These are phyloP conservation scores for Scolopax rusticola DNA, from an alignment of 2,797 vertebrate species.

Conservation along the genomic window DNA sequence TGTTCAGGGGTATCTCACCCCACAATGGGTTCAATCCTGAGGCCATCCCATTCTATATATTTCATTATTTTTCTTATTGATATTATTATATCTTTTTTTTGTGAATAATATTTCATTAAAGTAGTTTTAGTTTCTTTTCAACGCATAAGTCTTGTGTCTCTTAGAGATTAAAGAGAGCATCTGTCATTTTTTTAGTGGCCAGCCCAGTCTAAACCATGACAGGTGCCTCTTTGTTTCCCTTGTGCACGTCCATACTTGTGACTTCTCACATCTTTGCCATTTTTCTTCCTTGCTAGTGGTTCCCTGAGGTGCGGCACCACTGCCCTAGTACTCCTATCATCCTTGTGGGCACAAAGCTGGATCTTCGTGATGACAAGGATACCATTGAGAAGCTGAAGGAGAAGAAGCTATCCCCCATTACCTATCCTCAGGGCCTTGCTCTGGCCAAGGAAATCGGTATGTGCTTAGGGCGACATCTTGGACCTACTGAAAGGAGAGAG, in stretches of 20 bases:
- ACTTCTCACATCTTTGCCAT: background rate
- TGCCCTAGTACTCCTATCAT: slow-evolving; percentile 92
- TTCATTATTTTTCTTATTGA: background rate
- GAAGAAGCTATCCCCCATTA: slow-evolving; percentile 89
- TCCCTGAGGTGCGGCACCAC: slow-evolving; percentile 92
- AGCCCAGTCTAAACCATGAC: background rate
- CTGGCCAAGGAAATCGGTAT: slow-evolving; percentile 85
- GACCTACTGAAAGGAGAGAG: background rate
- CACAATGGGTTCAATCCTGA: background rate
- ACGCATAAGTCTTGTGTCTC: background rate
- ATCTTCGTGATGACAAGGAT: slow-evolving; percentile 93
- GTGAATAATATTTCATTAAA: background rate
- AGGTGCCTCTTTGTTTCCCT: background rate
- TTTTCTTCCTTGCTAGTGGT: slow-evolving; percentile 82
- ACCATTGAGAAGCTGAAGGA: slow-evolving; percentile 95
- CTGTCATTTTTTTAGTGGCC: background rate
- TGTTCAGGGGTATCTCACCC: background rate
- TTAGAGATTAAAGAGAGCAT: background rate
- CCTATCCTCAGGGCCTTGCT: slow-evolving; percentile 84
- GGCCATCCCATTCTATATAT: background rate
- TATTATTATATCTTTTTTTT: background rate
- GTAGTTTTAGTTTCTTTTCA: background rate
- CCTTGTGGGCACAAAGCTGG: slow-evolving; percentile 93
- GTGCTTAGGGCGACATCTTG: background rate
- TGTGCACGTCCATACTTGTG: background rate